A percentile compares a stretch with the other conserved stretches of the same genome.
Evolutionary conservation across 2,113 vertebrate species (phyloP).

Genomic region (Tamias sibiricus): DNA sequence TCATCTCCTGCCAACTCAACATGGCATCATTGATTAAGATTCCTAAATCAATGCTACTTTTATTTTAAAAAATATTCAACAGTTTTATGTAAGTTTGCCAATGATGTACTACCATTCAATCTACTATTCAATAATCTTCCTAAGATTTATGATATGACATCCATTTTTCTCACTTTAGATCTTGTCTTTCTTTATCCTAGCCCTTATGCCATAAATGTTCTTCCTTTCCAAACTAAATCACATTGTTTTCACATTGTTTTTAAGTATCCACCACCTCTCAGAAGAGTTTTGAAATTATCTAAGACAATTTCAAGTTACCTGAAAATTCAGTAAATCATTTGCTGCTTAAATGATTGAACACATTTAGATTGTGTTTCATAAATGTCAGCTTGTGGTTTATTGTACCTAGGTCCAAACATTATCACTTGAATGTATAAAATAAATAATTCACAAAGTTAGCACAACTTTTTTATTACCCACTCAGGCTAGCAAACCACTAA

Average conservation of each 20-base stretch:
- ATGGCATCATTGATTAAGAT: neutral
- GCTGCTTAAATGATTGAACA: neutral
- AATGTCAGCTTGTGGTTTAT: neutral
- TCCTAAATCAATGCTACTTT: neutral
- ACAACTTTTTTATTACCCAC: neutral
- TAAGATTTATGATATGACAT: neutral
- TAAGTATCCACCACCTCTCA: neutral
- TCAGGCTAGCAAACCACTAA: neutral
- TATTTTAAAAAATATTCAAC: neutral
- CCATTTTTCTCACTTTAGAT: neutral
- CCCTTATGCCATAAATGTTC: neutral
- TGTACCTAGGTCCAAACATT: neutral
- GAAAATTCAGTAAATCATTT: neutral
- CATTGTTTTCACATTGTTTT: neutral
- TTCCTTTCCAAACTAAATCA: neutral
- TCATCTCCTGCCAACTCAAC: neutral
- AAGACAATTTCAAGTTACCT: neutral
- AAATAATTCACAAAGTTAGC: neutral
- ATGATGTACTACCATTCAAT: neutral
- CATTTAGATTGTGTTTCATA: neutral
- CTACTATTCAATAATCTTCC: neutral
- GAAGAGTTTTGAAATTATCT: neutral
- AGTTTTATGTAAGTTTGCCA: neutral
- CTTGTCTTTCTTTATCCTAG: neutral
- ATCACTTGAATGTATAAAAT: conserved; percentile 23